Base-by-base conservation (phyloP, 2,113 vertebrate genomes). In the Corvus hawaiiensis region DNA sequence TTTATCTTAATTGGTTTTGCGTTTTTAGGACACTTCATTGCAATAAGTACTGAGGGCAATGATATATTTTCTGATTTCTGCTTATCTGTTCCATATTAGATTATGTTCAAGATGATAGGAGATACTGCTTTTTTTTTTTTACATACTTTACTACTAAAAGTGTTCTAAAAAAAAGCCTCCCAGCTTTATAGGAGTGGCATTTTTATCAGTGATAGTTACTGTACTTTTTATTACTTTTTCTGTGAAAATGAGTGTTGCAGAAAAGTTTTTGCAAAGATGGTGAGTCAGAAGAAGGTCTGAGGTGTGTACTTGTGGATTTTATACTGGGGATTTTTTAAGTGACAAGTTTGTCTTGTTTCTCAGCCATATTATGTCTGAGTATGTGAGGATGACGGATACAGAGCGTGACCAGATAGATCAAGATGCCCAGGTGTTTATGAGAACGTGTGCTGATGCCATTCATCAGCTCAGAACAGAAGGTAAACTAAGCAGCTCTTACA, bases 381-480 rank as follows among this genome's bases (percentile, higher is more conserved):
- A 98, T 13, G 98, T 97, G 39, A 98, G 98, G 43, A 99, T 99
- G 99, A 99, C 99, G 0, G 99, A 99, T 84, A 98, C 95, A 2
- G 99, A 99, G 54, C 98, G 99, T 35, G 99, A 99, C 93, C 99
- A 99, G 98, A 99, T 99, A 39, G 99, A 99, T 95, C 99, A 99
- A 93, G 99, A 99, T 39, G 99, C 99, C 68, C 99, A 99, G 95
- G 99, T 98, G 84, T 99, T 99, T 85, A 99, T 99, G 98, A 98
- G 98, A 89, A 99, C 99, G 0, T 99, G 99, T 85, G 98, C 99
- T 3, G 99, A 99, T 68, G 99, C 99, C 48, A 99, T 99, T 92
- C 98, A 98, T 71, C 99, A 99, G 49, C 98, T 99, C 21, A 97
- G 99, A 76, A 91, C 97, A 32, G 99, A 99, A 98, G 99, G 99